Evolutionary conservation across 2,113 vertebrate species (phyloP).

Genomic region (Epinephelus moara): DNA sequence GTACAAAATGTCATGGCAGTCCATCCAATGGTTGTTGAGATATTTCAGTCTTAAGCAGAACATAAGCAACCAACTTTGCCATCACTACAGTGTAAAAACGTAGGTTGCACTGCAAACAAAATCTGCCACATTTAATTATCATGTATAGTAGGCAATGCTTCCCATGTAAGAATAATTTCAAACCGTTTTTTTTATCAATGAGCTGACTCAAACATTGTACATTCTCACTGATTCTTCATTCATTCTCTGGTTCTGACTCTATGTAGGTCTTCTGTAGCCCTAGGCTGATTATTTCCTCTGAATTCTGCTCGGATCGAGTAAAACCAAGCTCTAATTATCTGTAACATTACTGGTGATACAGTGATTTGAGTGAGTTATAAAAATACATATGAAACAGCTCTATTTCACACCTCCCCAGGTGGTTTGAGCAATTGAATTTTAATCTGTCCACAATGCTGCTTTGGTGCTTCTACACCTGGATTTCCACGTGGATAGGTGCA

Average conservation of each 20-base stretch:
- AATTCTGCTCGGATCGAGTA: background rate
- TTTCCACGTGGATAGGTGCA: background rate
- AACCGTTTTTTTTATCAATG: background rate
- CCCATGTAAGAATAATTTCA: background rate
- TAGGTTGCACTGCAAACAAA: background rate
- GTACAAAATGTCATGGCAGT: background rate
- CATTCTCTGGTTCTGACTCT: background rate
- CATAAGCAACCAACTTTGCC: background rate
- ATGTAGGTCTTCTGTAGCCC: background rate
- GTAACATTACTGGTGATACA: background rate
- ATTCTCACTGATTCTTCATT: background rate
- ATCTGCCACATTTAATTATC: background rate
- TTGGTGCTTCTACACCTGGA: constrained; percentile 1
- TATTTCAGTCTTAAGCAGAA: too few species aligned
- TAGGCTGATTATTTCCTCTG: background rate
- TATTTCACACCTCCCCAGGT: background rate
- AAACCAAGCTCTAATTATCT: background rate
- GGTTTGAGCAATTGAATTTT: background rate
- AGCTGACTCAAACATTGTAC: too few species aligned
- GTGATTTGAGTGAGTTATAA: background rate
- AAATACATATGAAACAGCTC: background rate
- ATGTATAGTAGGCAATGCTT: background rate
- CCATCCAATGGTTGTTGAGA: background rate
- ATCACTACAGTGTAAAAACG: background rate
- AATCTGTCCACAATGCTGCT: background rate